These are phyloP conservation scores for Oriolus oriolus DNA, from an alignment of 2,113 vertebrate species.

Conservation along the genomic window DNA sequence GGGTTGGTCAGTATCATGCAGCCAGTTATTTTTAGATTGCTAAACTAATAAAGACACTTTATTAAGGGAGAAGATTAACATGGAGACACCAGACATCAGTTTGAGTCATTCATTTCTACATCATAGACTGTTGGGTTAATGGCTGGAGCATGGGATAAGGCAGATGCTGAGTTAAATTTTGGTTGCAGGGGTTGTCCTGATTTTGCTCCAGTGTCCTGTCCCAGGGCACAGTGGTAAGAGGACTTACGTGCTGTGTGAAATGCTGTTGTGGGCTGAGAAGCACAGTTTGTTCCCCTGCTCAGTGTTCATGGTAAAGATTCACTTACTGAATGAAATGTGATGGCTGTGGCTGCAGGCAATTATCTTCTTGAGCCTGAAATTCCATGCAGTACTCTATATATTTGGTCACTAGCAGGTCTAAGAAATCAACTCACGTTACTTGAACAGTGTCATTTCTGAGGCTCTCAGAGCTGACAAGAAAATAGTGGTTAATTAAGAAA, in stretches of 20 bases:
- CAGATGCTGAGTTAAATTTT: not conserved
- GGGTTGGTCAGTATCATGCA: conserved; percentile 42
- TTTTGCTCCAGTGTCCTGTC: not conserved
- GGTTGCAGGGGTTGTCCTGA: not conserved
- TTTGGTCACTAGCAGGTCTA: not conserved
- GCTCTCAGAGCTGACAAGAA: not conserved
- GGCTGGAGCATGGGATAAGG: not conserved
- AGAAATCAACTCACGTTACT: not conserved
- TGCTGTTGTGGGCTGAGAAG: not conserved
- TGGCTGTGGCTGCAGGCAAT: not conserved
- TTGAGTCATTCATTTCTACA: not conserved
- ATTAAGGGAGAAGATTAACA: not conserved
- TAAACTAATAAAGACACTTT: conserved; percentile 22
- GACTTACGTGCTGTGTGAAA: not conserved
- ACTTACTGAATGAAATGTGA: not conserved
- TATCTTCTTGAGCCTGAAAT: not conserved
- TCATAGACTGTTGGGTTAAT: fast-evolving
- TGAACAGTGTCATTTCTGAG: not conserved
- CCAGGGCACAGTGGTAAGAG: not conserved
- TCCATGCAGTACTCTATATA: not conserved
- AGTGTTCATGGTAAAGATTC: not conserved
- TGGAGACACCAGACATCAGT: not conserved
- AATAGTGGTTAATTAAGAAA: not conserved
- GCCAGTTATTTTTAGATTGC: conserved; percentile 45
- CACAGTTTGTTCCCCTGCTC: not conserved